A percentile compares a stretch with the other conserved stretches of the same genome.
These are phyloP conservation scores for Cinclus mexicanus DNA, from an alignment of 2,113 vertebrate genomes.

Conservation along the genomic window DNA sequence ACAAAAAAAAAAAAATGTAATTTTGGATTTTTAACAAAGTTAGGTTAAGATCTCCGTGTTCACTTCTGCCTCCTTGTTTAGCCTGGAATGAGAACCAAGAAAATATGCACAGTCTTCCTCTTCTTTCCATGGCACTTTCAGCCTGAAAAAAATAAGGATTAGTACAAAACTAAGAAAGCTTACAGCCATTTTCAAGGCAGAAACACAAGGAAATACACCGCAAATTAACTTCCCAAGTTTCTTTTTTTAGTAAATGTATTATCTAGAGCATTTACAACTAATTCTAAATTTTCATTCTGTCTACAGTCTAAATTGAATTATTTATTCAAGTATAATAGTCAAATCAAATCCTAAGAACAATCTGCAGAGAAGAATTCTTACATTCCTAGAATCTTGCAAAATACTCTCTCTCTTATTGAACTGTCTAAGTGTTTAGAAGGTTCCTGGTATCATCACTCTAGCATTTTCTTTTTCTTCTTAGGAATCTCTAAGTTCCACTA, in stretches of 20 bases:
- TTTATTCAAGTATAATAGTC: not conserved
- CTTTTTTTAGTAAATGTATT: not conserved
- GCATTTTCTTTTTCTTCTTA: not conserved
- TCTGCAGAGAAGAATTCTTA: not conserved
- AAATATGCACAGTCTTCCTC: not conserved
- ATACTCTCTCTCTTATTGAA: not conserved
- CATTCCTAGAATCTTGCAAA: not conserved
- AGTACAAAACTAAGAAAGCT: not conserved
- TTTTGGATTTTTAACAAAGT: not conserved
- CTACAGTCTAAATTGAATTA: not conserved
- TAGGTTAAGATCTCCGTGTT: not conserved
- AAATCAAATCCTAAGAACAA: not conserved
- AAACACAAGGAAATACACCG: not conserved
- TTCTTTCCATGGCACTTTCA: not conserved
- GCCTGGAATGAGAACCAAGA: slow-evolving; percentile 2
- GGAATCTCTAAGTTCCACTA: not conserved
- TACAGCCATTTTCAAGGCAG: not conserved
- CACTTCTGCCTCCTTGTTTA: not conserved
- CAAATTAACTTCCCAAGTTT: not conserved
- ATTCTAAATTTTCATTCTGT: not conserved
- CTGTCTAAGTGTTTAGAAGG: not conserved
- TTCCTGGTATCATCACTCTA: not conserved
- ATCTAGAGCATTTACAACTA: not conserved
- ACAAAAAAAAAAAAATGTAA: rapidly evolving
- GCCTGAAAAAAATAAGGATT: not conserved